Evolutionary conservation across 2,888 invertebrate genomes (phyloP).

Genomic region (Cataglyphis livida): DNA sequence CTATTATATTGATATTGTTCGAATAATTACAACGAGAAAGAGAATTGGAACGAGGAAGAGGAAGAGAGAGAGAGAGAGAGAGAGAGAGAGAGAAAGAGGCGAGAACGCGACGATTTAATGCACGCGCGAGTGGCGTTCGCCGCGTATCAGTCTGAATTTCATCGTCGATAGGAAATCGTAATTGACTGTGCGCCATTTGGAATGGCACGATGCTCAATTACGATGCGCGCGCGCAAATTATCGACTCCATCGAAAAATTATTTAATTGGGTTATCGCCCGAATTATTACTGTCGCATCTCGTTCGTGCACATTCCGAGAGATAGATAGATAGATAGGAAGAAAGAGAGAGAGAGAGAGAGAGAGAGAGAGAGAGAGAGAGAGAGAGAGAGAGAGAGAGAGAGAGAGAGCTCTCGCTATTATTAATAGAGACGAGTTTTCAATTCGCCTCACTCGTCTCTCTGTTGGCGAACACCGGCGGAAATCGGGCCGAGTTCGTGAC

Average conservation of each 20-base stretch:
- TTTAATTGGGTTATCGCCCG: constrained; percentile 45
- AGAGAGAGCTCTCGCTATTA: neutral
- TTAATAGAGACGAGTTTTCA: neutral
- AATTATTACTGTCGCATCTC: constrained; percentile 18
- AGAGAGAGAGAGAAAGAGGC: too few species aligned
- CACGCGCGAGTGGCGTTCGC: constrained; percentile 24
- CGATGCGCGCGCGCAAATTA: constrained; percentile 23
- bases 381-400: neutral
- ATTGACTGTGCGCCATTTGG: constrained; percentile 18
- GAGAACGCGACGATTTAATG: constrained; percentile 17
- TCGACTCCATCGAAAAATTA: constrained; percentile 41
- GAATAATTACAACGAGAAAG: constrained; percentile 38
- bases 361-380: neutral
- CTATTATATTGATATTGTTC: constrained; percentile 44
- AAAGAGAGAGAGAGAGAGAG: neutral
- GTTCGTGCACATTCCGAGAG: neutral
- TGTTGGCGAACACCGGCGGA: neutral
- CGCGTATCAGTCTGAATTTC: constrained; percentile 29
- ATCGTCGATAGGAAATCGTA: constrained; percentile 42
- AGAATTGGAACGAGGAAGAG: neutral
- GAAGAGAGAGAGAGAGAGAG: neutral
- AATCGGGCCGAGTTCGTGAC: constrained; percentile 29
- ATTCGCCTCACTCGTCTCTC: neutral
- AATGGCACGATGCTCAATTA: constrained; percentile 35
- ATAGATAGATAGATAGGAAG: neutral